Conservation (phyloP, 2,888 invertebrate genomes). For the Acanthacorydalis orientalis region DNA sequence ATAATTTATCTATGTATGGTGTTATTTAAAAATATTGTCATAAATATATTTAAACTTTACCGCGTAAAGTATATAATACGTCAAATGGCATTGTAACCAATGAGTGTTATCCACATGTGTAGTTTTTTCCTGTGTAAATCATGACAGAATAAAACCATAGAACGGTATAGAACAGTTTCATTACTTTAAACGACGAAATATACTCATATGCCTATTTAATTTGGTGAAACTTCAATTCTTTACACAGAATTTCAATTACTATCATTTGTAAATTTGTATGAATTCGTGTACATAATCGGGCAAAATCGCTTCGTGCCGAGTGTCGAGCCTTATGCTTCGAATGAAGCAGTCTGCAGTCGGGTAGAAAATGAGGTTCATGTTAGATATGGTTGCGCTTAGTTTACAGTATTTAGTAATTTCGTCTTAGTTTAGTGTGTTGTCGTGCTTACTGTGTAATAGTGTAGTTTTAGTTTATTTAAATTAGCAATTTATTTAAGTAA, state of each 20-base stretch:
- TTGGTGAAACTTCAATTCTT: neutral
- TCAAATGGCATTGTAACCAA: neutral
- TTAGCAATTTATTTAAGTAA: neutral
- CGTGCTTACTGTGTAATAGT: neutral
- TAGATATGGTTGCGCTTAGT: slow-evolving; percentile 37
- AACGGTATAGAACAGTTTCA: too few relatives aligned
- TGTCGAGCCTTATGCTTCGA: slow-evolving; percentile 4
- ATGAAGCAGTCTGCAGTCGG: slow-evolving; percentile 23
- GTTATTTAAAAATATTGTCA: too few relatives aligned
- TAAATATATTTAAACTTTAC: neutral
- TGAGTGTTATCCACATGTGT: neutral
- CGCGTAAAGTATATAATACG: neutral
- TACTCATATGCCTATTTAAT: too few relatives aligned
- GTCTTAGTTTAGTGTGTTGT: slow-evolving; percentile 17
- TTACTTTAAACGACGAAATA: too few relatives aligned
- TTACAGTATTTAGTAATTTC: slow-evolving; percentile 36
- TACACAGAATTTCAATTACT: neutral
- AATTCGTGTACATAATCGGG: neutral
- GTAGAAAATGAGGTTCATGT: slow-evolving; percentile 36
- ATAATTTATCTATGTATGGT: too few relatives aligned
- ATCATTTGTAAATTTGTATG: neutral
- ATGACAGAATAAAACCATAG: too few relatives aligned
- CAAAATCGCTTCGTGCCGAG: slow-evolving; percentile 8
- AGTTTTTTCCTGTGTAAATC: too few relatives aligned
- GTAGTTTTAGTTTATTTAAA: slow-evolving; percentile 2